phyloP scores from a whole-genome alignment of 2,797 vertebrate genomes.

The Poliocrania exsul region DNA sequence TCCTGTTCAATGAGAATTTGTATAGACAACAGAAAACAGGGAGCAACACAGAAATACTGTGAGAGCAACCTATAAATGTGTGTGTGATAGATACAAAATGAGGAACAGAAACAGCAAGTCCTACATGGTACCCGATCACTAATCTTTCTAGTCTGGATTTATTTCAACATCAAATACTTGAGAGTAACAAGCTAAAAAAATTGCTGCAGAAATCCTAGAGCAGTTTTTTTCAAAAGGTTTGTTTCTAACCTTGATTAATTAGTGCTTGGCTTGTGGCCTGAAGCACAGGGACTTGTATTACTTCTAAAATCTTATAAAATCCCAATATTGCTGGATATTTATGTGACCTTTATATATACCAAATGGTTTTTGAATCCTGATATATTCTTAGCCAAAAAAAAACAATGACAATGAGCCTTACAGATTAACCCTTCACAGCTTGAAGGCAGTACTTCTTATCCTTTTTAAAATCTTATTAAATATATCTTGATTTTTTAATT shows the following conservation, averaged over 20 bases:
- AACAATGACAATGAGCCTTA: not conserved
- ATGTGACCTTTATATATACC: not conserved
- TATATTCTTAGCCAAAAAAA: not conserved
- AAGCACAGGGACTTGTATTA: not conserved
- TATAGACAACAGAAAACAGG: not conserved
- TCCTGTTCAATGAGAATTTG: not conserved
- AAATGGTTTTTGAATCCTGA: not conserved
- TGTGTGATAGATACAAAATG: not conserved
- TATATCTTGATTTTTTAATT: not conserved
- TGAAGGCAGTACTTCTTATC: not conserved
- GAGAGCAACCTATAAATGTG: not conserved
- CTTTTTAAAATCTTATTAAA: not conserved
- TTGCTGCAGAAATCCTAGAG: not conserved
- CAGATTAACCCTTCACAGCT: not conserved
- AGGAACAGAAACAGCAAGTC: constrained; percentile 13
- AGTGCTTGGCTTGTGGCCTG: not conserved
- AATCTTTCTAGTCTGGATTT: not conserved
- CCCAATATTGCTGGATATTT: not conserved
- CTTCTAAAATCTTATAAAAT: not conserved
- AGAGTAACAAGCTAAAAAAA: not conserved
- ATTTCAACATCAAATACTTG: not conserved
- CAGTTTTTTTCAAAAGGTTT: not conserved
- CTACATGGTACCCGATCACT: not conserved
- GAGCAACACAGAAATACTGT: not conserved
- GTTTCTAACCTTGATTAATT: constrained; percentile 10